Conservation (phyloP, 2,888 invertebrate species). For the Acanthosepion lycidas region DNA sequence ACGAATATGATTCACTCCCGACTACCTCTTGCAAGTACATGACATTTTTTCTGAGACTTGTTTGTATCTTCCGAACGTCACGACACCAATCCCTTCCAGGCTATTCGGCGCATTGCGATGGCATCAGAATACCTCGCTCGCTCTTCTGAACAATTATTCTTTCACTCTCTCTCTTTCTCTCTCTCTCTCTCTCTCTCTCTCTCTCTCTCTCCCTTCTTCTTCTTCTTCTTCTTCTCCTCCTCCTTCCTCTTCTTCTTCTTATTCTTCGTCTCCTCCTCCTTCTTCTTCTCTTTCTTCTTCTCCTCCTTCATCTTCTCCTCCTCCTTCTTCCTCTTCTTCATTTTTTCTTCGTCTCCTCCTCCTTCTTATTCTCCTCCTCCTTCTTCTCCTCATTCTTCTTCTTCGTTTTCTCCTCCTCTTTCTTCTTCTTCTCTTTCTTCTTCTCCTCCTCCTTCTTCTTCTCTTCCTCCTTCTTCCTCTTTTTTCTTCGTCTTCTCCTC, state of each 20-base stretch:
- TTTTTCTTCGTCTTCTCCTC: too few relatives aligned
- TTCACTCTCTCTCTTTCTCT: background rate
- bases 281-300: background rate
- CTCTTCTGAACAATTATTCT: background rate
- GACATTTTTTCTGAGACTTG: slow-evolving; percentile 23
- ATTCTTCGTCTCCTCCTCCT: background rate
- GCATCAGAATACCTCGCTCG: background rate
- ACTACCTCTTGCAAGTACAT: background rate
- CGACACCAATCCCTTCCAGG: background rate
- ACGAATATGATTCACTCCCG: background rate
- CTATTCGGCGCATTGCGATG: background rate
- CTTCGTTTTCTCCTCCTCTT: accelerated
- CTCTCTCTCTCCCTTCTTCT: background rate
- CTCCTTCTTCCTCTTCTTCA: too few relatives aligned
- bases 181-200: too few relatives aligned
- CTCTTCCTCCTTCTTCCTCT: background rate
- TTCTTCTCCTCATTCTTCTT: too few relatives aligned
- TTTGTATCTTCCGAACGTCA: background rate
- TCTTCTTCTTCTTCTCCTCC: background rate
- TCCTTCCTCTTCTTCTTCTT: background rate
- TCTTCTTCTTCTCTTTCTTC: background rate
- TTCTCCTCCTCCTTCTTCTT: background rate
- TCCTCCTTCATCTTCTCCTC: background rate
- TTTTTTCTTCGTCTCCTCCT: too few relatives aligned
- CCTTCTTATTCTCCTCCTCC: too few relatives aligned